phyloP scores from a whole-genome alignment of 2,797 vertebrate species.

The Cirrhinus mrigala region DNA sequence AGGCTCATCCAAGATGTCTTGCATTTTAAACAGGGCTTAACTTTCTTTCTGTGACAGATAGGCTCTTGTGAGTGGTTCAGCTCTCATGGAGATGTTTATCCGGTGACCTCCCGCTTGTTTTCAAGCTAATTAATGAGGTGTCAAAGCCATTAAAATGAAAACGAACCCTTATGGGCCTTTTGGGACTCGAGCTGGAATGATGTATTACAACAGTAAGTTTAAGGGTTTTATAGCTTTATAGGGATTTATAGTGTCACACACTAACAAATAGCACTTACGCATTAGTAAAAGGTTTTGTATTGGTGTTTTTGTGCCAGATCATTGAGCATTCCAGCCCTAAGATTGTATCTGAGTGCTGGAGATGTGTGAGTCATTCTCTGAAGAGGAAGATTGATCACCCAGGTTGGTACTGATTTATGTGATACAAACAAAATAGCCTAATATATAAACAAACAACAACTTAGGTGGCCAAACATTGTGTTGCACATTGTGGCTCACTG shows the following conservation, averaged over 20 bases:
- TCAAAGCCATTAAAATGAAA: conserved; percentile 21
- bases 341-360: conserved; percentile 26
- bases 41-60: not conserved
- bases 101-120: not conserved
- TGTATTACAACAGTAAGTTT: not conserved
- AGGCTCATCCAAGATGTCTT: conserved; percentile 27
- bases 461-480: not conserved
- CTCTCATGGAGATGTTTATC: conserved; percentile 8
- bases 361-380: conserved; percentile 16
- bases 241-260: not conserved
- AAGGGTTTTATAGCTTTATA: conserved; percentile 13
- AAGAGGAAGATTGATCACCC: conserved; percentile 44
- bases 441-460: conserved; percentile 16
- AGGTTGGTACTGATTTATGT: conserved; percentile 44
- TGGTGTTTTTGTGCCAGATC: conserved; percentile 21
- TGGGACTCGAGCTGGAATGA: not conserved
- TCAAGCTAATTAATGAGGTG: conserved; percentile 14
- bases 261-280: not conserved
- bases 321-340: not conserved
- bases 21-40: conserved; percentile 44
- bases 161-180: conserved; percentile 1
- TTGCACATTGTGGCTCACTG: conserved; percentile 1
- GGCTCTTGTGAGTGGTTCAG: not conserved
- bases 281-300: conserved; percentile 4
- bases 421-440: conserved; percentile 22